Evolutionary conservation across 2,888 invertebrate genomes (phyloP), one percentile per base, ranked within the genome.

Genomic region (Sarcophaga subvicina): DNA sequence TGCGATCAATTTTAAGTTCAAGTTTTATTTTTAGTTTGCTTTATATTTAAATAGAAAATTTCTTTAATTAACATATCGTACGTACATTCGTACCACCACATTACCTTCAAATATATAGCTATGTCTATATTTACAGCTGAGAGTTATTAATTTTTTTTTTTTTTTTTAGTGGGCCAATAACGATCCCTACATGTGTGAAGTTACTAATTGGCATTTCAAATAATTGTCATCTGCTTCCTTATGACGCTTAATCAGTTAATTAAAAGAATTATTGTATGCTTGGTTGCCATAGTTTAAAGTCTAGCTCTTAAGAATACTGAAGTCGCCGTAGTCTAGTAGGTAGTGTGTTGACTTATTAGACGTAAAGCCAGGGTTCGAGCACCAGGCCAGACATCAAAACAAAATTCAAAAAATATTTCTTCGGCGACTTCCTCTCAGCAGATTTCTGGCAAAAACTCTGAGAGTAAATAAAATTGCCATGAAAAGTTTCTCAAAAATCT

Each of bases 201-300:
- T 69, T 69, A 69, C n/a, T 69, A 69, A 69, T 69, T 47, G 45
- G 47, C 67, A 47, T 47, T n/a, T 69, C 20, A 69, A 69, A 69
- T 69, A 69, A 47, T 45, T 69, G 45, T 69, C 67, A 69, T 20
- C 20, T 69, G 5, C 47, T 69, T 69, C 67, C 67, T 47, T 69
- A 69, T 54, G 37, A 37, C 37, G 10, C 3, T 37, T 37, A 37
- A 37, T 37, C 10, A 37, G 54, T 54, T 54, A 54, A 54, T 54
- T 2, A 54, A 54, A 54, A 54, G 37, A 37, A 37, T 37, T 10
- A 37, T 37, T 37, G 8, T 10, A 10, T 10, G 37, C 6, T 8
- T 37, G 8, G 37, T 37, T 37, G 37, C 37, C 37, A 37, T 37
- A 37, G 37, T 37, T 37, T 0, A 37, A 37, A 10, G 37, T 37